Evolutionary conservation across 1,140 invertebrate species (phyloP).

Genomic region (Chrysoperla carnea): DNA sequence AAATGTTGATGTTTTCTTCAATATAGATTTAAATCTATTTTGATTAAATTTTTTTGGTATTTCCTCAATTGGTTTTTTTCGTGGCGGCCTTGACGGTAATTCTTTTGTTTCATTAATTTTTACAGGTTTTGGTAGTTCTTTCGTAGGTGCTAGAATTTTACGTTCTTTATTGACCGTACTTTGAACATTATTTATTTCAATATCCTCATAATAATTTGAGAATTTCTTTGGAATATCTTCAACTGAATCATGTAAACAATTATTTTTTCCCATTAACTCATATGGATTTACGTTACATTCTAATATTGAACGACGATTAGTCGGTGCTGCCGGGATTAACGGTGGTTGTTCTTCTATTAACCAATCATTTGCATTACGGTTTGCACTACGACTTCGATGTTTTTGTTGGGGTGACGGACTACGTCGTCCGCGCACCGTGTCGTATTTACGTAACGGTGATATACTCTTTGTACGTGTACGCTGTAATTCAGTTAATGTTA

Average conservation of each 20-base stretch:
- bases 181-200: not conserved
- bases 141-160: not conserved
- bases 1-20: slow-evolving; percentile 34
- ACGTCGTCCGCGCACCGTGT: slow-evolving; percentile 15
- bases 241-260: slow-evolving; percentile 5
- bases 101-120: not conserved
- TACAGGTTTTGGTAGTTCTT: not conserved
- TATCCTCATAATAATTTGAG: slow-evolving; percentile 2
- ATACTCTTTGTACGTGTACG: slow-evolving; percentile 38
- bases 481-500: slow-evolving; percentile 35
- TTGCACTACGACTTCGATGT: slow-evolving; percentile 15
- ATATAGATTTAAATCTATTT: slow-evolving; percentile 38
- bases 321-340: slow-evolving; percentile 32
- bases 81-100: not conserved
- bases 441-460: slow-evolving; percentile 26
- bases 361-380: slow-evolving; percentile 22
- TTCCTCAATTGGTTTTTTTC: slow-evolving; percentile 1
- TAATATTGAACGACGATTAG: slow-evolving; percentile 46
- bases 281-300: slow-evolving; percentile 76
- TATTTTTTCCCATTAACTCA: slow-evolving; percentile 42
- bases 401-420: slow-evolving; percentile 15
- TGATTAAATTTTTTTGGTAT: slow-evolving; percentile 8
- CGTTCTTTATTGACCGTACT: too few species aligned
- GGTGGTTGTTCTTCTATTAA: slow-evolving; percentile 24
- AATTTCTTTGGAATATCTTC: slow-evolving; percentile 11